A percentile compares a stretch with the other conserved stretches of the same genome.
These are phyloP conservation scores for Eucriotettix oculatus DNA, from an alignment of 2,888 invertebrate genomes.

Conservation along the genomic window DNA sequence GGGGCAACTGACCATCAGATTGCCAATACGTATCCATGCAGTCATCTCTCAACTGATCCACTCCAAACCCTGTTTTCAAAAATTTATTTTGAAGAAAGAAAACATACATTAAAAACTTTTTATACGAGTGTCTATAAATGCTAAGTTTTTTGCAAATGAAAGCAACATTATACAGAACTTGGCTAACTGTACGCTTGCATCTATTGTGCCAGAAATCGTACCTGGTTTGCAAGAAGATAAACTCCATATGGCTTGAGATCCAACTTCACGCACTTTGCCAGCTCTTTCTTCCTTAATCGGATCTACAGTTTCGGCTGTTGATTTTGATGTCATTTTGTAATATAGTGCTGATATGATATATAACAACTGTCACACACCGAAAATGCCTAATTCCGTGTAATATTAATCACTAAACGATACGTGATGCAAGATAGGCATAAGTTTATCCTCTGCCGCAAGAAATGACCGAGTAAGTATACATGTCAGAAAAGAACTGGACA, in stretches of 20 bases:
- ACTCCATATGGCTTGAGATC: slow-evolving; percentile 91
- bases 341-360: too few species aligned
- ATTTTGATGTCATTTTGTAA: too few species aligned
- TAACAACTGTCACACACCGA: too few species aligned
- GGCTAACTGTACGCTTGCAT: slow-evolving; percentile 3
- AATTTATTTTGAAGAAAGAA: slow-evolving; percentile 12
- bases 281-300: slow-evolving; percentile 40
- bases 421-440: too few species aligned
- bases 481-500: too few species aligned
- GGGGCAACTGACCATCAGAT: slow-evolving; percentile 96
- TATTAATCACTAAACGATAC: too few species aligned
- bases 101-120: not conserved
- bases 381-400: too few species aligned
- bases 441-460: too few species aligned
- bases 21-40: slow-evolving; percentile 98
- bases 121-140: not conserved
- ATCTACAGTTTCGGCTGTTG: slow-evolving; percentile 27
- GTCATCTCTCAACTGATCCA: slow-evolving; percentile 89
- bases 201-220: slow-evolving; percentile 20
- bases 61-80: slow-evolving; percentile 67
- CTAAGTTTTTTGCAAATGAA: not conserved
- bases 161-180: not conserved
- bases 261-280: slow-evolving; percentile 63
- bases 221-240: slow-evolving; percentile 96
- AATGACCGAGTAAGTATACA: too few species aligned